phyloP scores from a whole-genome alignment of 2,888 invertebrate genomes.

The Pseudanteris insignis region DNA sequence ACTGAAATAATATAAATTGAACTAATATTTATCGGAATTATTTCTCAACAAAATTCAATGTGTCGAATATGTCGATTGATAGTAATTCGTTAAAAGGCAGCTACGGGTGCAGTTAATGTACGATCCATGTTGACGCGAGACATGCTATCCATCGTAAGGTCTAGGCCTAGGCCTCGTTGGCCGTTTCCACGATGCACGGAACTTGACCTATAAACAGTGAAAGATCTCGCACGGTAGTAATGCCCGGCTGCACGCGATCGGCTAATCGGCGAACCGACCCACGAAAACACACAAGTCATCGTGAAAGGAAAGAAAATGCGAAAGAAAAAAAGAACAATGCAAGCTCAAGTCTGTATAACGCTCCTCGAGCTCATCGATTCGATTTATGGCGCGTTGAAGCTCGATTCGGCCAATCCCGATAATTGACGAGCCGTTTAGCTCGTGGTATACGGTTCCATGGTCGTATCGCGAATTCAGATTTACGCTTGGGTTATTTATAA shows the following conservation, averaged over 20 bases:
- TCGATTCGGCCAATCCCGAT: not conserved
- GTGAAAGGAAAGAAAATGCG: too few relatives aligned
- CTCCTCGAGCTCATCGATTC: constrained; percentile 20
- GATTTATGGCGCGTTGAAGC: constrained; percentile 17
- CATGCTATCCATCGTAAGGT: constrained; percentile 22
- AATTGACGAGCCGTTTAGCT: too few relatives aligned
- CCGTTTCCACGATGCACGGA: constrained; percentile 25
- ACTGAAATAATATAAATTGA: too few relatives aligned
- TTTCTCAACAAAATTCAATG: too few relatives aligned
- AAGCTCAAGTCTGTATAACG: constrained; percentile 13
- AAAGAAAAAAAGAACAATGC: too few relatives aligned
- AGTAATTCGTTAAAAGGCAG: too few relatives aligned
- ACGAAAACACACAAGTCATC: constrained; percentile 36
- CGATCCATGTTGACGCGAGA: constrained; percentile 15
- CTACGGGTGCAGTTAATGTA: too few relatives aligned
- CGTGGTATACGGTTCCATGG: too few relatives aligned
- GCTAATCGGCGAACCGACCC: constrained; percentile 25
- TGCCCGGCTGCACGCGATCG: constrained; percentile 44
- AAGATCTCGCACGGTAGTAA: constrained; percentile 36
- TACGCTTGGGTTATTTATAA: too few relatives aligned
- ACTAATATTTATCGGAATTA: too few relatives aligned
- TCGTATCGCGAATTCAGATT: too few relatives aligned
- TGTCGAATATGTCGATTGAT: too few relatives aligned
- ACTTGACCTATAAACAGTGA: constrained; percentile 46
- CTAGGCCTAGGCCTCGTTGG: constrained; percentile 31